Base-by-base conservation (phyloP, 2,797 vertebrate species). In the Ciconia nigra region DNA sequence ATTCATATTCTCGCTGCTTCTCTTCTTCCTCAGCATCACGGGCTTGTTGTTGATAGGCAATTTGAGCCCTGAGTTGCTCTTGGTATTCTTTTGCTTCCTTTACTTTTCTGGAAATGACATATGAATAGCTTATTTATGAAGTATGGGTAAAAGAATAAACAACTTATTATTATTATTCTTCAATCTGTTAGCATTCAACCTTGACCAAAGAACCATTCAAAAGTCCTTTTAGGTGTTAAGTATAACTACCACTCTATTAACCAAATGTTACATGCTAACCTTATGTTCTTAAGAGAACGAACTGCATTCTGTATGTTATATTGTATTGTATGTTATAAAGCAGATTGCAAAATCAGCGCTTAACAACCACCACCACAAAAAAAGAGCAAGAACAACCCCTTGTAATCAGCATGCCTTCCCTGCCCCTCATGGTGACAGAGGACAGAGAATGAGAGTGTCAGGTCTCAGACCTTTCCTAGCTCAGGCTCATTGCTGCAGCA, bases 1-100 rank as follows among this genome's bases (percentile, higher is more conserved):
- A 86, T 61, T 98, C 98, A 13, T 96, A 61, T 80, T 99, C 98
- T 39, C 47, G 93, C 52, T 96, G 96, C 12, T 93, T 97, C 97
- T 99, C 95, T 10, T 97, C 97, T 51, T 96, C 95, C 95, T 98
- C 97, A 6, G 94, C 95, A 7, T 93, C 88, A 6, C 51, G 93
- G 26, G 95, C 83, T 49, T 77, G 94, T 93, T 98, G 98, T 82
- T 95, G 98, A 59, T 97, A 70, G 79, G 97, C 54, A 4, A 99
- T 98, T 88, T 99, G 99, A 94, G 98, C 97, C 74, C 87, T 55
- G 31, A 99, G 99, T 31, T 99, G 98, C 6, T 97, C 96, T 94
- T 90, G 98, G 88, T 99, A 98, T 31, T 98, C 97, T 70, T 95
- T 97, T 10, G 93, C 81, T 33, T 86, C 90, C 63, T 83, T 83